Evolutionary conservation across 2,797 vertebrate species (phyloP).

Genomic region (Parotocinclus haroldoi): DNA sequence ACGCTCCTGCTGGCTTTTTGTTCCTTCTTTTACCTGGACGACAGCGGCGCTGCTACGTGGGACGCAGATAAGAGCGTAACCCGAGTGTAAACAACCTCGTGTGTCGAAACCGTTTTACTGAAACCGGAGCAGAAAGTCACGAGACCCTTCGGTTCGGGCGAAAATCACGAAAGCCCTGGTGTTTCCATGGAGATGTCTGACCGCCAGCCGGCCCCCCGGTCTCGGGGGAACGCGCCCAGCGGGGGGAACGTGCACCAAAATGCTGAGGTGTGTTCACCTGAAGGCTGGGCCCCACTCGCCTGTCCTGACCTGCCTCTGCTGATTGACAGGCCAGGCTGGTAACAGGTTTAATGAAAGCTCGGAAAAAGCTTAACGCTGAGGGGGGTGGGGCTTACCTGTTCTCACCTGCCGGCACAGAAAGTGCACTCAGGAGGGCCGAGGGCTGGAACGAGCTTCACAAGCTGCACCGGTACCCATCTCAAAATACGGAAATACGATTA

Average conservation of each 20-base stretch:
- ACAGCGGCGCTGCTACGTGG: too few species aligned
- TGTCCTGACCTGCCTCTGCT: conserved; percentile 72
- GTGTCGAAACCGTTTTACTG: too few species aligned
- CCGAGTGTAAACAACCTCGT: too few species aligned
- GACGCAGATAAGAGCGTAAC: too few species aligned
- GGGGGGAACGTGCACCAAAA: conserved; percentile 57
- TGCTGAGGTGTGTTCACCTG: conserved; percentile 59
- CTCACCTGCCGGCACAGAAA: conserved; percentile 10
- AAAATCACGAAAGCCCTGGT: too few species aligned
- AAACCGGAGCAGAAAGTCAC: too few species aligned
- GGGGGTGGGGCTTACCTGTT: conserved; percentile 23
- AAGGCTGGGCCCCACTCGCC: conserved; percentile 58
- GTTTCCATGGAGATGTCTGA: conserved; percentile 24
- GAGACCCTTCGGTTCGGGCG: too few species aligned
- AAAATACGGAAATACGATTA: too few species aligned
- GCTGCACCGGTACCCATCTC: too few species aligned
- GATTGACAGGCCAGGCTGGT: conserved; percentile 51
- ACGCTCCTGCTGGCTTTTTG: neutral
- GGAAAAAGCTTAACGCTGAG: conserved; percentile 4
- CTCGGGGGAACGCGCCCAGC: conserved; percentile 17
- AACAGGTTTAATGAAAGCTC: conserved; percentile 55
- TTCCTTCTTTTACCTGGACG: too few species aligned
- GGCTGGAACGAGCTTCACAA: too few species aligned
- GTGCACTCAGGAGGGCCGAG: too few species aligned
- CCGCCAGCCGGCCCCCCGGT: neutral